phyloP scores from a whole-genome alignment of 1,140 invertebrate species.

The Heliothis virescens region DNA sequence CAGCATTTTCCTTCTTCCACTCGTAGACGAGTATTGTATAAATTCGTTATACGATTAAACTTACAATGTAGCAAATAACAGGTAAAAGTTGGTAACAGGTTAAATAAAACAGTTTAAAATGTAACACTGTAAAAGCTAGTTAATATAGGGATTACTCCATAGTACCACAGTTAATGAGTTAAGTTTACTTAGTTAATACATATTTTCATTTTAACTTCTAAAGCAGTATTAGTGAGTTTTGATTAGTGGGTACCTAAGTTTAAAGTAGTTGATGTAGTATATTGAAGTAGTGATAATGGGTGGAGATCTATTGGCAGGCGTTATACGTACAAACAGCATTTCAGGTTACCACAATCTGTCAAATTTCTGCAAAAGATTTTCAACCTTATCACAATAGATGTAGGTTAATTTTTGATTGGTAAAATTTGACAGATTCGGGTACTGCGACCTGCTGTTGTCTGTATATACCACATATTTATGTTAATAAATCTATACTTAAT shows the following conservation, averaged over 20 bases:
- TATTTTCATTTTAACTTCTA: not conserved
- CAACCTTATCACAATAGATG: no score
- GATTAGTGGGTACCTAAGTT: not conserved
- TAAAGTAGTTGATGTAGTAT: not conserved
- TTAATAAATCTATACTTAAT: no score
- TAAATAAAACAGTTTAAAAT: not conserved
- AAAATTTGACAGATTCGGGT: no score
- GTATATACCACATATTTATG: no score
- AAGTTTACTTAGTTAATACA: slow-evolving; percentile 5
- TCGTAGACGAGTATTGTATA: no score
- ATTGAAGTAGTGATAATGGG: not conserved
- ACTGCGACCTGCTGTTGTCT: no score
- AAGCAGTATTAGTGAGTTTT: not conserved
- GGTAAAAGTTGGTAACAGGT: not conserved
- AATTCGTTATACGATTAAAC: no score
- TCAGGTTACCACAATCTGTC: no score
- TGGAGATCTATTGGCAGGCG: not conserved
- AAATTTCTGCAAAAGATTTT: no score
- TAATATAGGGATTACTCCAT: not conserved
- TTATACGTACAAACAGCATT: not conserved
- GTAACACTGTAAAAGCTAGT: not conserved
- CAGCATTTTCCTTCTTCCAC: no score
- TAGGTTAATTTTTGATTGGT: no score
- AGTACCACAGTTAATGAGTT: not conserved
- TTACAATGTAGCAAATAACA: not conserved